phyloP scores from a whole-genome alignment of 2,888 invertebrate genomes.

The Dichetophora obliterata region DNA sequence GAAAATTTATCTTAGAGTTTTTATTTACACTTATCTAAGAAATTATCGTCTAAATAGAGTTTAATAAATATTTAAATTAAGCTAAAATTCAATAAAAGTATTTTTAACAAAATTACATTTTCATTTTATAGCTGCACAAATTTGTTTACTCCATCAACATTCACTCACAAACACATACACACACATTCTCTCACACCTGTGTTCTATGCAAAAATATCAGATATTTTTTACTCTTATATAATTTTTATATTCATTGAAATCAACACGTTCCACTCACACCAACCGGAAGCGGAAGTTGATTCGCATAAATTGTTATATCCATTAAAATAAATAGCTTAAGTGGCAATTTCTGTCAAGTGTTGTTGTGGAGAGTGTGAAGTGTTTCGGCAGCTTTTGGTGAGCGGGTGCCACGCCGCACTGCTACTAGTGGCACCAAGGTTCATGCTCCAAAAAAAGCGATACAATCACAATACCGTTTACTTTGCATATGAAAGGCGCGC shows the following conservation, averaged over 20 bases:
- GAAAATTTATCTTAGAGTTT: no score
- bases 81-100: no score
- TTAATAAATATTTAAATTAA: no score
- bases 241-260: conserved; percentile 9
- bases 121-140: conserved; percentile 20
- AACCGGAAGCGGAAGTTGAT: conserved; percentile 49
- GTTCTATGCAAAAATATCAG: background rate
- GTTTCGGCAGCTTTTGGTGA: background rate
- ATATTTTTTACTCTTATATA: background rate
- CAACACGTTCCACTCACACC: conserved; percentile 29
- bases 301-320: conserved; percentile 60
- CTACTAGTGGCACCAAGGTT: background rate
- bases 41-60: no score
- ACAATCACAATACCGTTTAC: conserved; percentile 19
- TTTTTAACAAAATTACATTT: conserved; percentile 28
- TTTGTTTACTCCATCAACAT: background rate
- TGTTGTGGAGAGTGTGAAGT: background rate
- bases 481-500: conserved; percentile 34
- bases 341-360: conserved; percentile 52
- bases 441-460: conserved; percentile 11
- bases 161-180: background rate
- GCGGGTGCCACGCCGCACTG: background rate
- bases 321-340: conserved; percentile 66
- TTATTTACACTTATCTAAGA: no score
- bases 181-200: background rate